Percentiles rank a stretch among this genome's conserved stretches.
Conservation (phyloP, 2,888 invertebrate genomes). For the Anoncus sp. region DNA sequence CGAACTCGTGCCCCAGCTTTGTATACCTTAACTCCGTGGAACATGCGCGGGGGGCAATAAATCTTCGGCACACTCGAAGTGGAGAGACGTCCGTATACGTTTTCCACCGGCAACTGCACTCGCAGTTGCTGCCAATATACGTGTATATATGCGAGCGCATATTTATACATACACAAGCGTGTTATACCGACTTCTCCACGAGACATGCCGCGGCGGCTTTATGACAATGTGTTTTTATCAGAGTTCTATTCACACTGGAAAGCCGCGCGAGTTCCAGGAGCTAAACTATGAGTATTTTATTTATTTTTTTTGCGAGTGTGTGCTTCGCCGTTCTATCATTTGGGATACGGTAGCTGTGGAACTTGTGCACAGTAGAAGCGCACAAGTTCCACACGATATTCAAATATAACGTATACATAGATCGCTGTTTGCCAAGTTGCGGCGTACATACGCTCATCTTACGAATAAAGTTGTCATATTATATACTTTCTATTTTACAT, state of each 20-base stretch:
- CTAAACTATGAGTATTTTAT: conserved; percentile 9
- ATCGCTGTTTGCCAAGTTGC: conserved; percentile 6
- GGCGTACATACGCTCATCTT: background rate
- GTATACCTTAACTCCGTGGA: conserved; percentile 40
- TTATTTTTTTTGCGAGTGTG: conserved; percentile 11
- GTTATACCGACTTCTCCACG: no score
- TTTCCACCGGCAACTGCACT: conserved; percentile 51
- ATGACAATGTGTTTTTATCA: conserved; percentile 62
- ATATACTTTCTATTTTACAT: conserved; percentile 37
- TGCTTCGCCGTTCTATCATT: conserved; percentile 22
- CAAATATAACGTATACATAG: conserved; percentile 38
- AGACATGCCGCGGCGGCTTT: no score
- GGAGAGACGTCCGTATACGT: conserved; percentile 73
- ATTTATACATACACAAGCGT: conserved; percentile 16
- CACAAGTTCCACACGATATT: conserved; percentile 35
- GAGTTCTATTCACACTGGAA: conserved; percentile 33
- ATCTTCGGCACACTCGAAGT: conserved; percentile 80
- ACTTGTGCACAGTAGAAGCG: conserved; percentile 4
- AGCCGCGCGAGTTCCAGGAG: conserved; percentile 24
- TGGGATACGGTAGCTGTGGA: conserved; percentile 38
- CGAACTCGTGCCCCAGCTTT: conserved; percentile 65
- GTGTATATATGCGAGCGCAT: no score
- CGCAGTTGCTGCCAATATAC: conserved; percentile 36
- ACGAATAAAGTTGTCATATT: conserved; percentile 52
- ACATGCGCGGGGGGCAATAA: conserved; percentile 72